Evolutionary conservation across 2,113 vertebrate genomes (phyloP), one percentile per base, ranked within the genome.

Genomic region (Rhadina sibilatrix): DNA sequence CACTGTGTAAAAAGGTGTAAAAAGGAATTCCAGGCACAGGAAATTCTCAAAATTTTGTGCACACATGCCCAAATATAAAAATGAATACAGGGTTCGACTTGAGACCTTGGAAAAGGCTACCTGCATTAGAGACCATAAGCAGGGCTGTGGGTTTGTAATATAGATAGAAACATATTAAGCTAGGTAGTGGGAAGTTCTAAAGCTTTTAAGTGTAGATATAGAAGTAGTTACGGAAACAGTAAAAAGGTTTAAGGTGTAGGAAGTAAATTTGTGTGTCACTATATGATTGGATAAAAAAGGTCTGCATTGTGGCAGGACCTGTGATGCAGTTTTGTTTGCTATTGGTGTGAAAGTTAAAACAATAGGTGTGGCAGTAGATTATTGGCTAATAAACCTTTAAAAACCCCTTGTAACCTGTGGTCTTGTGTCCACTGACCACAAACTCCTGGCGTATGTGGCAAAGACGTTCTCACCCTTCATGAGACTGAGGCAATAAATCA

Each of bases 221-320:
- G 15, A 60, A 25, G 10, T 25, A 60, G 35, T 37, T 25, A 60
- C 23, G 37, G n/a, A 60, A 60, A 37, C 11, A 60, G 23, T 37
- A 59, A 59, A 37, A 37, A 25, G n/a, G 25, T 59, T 59, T 17
- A 37, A 59, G 7, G 10, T 25, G n/a, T 37, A 37, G 57, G 22
- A 37, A 59, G 22, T 57, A 35, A n/a, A 15, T 37, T 37, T 60
- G 23, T 37, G 23, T 18, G 35, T 17, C n/a, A 35, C 9, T 59
- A 11, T 37, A 25, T 3, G 23, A 59, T 17, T 37, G n/a, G 57
- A 59, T 35, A 7, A 37, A 59, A n/a, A 37, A 59, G 12, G 15
- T 11, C n/a, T 3, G 3, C 22, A 25, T 37, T 37, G 57, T 1
- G 6, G 57, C n/a, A 37, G n/a, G 57, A 24, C 6, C 1, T 60